Conservation (phyloP, 1,140 invertebrate species). For the Euwallacea fornicatus region DNA sequence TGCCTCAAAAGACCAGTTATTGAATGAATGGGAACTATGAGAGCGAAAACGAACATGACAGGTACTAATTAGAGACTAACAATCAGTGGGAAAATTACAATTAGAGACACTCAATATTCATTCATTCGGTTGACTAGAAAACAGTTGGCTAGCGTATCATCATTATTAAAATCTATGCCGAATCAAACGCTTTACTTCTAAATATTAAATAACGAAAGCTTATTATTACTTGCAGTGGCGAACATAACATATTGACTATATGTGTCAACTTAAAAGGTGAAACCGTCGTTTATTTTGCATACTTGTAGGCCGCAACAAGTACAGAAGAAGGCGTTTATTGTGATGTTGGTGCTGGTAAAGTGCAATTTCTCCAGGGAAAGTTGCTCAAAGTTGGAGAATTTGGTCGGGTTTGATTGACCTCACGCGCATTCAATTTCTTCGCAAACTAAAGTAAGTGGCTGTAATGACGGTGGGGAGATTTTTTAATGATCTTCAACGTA, state of each 20-base stretch:
- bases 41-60: no score
- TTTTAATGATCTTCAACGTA: no score
- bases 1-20: no score
- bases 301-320: neutral
- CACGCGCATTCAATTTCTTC: no score
- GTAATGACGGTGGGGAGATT: no score
- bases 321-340: neutral
- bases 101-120: no score
- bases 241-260: constrained; percentile 16
- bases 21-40: no score
- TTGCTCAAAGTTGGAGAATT: no score
- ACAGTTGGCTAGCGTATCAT: constrained; percentile 30
- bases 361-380: neutral
- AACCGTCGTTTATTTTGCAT: constrained; percentile 5
- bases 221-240: neutral
- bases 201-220: constrained; percentile 19
- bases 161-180: constrained; percentile 21
- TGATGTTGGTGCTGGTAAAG: neutral
- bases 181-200: constrained; percentile 14
- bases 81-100: no score
- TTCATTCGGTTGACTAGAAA: neutral
- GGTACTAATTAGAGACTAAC: neutral
- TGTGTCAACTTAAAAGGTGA: constrained; percentile 18
- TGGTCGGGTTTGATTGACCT: no score
- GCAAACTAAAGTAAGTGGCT: no score